Evolutionary conservation across 2,113 vertebrate genomes (phyloP).

Genomic region (Sisor rabdophorus): DNA sequence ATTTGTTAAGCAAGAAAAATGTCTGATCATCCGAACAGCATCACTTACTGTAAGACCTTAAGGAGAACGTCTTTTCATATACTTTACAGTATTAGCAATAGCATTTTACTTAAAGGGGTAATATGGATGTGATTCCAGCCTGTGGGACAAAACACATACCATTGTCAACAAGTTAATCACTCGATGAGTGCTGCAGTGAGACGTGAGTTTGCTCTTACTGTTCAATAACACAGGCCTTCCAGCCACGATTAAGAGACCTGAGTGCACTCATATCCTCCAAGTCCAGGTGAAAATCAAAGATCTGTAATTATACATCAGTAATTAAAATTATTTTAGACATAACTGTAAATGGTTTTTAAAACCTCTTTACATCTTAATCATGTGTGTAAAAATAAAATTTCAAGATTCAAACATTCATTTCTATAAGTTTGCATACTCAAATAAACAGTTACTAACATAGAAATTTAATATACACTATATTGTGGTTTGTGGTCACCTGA

Average conservation of each 20-base stretch:
- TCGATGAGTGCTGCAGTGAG: background rate
- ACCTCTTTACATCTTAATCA: background rate
- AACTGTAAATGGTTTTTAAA: background rate
- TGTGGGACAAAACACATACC: slow-evolving; percentile 44
- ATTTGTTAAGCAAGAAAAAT: background rate
- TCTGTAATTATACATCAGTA: slow-evolving; percentile 53
- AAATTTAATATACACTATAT: too few relatives aligned
- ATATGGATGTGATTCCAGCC: slow-evolving; percentile 67
- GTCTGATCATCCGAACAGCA: background rate
- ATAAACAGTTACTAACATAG: background rate
- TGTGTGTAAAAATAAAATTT: background rate
- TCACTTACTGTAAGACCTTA: background rate
- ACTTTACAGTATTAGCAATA: background rate
- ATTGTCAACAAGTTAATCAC: background rate
- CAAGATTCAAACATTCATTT: too few relatives aligned
- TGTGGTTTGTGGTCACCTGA: too few relatives aligned
- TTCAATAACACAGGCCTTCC: slow-evolving; percentile 49
- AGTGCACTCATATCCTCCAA: slow-evolving; percentile 64
- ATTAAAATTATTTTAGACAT: background rate
- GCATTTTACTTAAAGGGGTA: slow-evolving; percentile 63
- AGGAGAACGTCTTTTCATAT: background rate
- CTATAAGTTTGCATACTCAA: too few relatives aligned
- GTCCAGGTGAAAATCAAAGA: slow-evolving; percentile 69
- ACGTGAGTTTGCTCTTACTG: slow-evolving; percentile 52
- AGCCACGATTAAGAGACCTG: slow-evolving; percentile 62